Evolutionary conservation across 2,113 vertebrate species (phyloP).

Genomic region (Lota lota): DNA sequence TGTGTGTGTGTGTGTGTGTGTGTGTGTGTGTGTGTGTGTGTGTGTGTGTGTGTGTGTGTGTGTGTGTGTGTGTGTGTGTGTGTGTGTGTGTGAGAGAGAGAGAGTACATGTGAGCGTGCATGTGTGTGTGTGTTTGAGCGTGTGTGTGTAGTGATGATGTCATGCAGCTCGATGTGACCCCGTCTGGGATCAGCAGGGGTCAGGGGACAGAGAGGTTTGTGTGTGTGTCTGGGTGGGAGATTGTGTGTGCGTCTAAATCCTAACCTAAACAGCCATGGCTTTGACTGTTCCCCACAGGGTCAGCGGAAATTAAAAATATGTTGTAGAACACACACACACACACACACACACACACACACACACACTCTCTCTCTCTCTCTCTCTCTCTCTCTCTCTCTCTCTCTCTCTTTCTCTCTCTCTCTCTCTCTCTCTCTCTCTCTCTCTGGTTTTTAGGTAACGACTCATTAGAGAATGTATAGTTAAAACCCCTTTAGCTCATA

Average conservation of each 20-base stretch:
- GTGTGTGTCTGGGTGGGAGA: background rate
- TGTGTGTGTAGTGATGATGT: slow-evolving; percentile 19
- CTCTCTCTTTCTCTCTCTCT: too few relatives aligned
- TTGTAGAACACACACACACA: slow-evolving; percentile 24
- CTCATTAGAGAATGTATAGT: slow-evolving; percentile 61
- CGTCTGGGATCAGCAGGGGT: slow-evolving; percentile 1
- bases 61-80: background rate
- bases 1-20: slow-evolving; percentile 10
- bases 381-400: background rate
- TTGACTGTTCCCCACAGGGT: slow-evolving; percentile 50
- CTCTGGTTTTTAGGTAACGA: slow-evolving; percentile 31
- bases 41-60: background rate
- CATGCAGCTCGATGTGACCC: slow-evolving; percentile 6
- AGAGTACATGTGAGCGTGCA: background rate
- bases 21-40: slow-evolving; percentile 3
- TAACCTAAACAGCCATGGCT: slow-evolving; percentile 52
- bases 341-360: background rate
- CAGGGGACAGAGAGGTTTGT: slow-evolving; percentile 5
- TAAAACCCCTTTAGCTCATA: slow-evolving; percentile 29
- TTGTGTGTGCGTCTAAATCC: slow-evolving; percentile 37
- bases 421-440: background rate
- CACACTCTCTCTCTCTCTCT: slow-evolving; percentile 15
- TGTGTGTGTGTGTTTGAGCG: slow-evolving; percentile 2
- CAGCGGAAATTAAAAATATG: slow-evolving; percentile 59
- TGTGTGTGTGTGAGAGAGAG: background rate